Conservation (phyloP, 2,797 vertebrate species). For the Florisuga fusca region DNA sequence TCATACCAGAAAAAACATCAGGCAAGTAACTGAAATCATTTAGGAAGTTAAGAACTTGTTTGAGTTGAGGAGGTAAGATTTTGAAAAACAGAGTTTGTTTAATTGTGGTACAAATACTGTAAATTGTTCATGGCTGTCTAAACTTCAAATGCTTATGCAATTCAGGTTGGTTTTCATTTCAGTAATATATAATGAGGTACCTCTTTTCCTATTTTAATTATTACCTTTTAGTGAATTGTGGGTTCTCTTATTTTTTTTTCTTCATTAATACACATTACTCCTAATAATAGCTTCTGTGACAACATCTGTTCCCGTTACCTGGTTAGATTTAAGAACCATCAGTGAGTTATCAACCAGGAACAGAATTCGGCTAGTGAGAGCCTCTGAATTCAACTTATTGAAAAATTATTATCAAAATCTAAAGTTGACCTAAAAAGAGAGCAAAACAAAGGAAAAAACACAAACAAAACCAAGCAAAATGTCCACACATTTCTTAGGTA, state of each 20-base stretch:
- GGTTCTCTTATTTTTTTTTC: neutral
- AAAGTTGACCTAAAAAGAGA: neutral
- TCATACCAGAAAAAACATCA: neutral
- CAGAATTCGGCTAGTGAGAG: neutral
- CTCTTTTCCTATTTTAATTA: neutral
- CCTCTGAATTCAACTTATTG: neutral
- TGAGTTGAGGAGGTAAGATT: no score
- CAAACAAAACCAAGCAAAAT: neutral
- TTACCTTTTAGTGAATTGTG: neutral
- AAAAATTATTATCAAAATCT: neutral
- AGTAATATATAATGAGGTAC: neutral
- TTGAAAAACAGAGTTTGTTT: neutral
- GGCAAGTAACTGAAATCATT: neutral
- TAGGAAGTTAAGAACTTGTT: neutral
- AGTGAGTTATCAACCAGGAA: neutral
- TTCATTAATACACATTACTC: neutral
- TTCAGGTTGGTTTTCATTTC: neutral
- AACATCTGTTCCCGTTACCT: neutral
- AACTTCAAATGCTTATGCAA: neutral
- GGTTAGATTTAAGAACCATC: neutral
- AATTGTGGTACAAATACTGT: neutral
- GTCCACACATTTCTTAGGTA: neutral
- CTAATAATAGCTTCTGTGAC: neutral
- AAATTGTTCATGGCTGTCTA: neutral
- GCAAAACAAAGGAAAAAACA: neutral